Evolutionary conservation across 2,113 vertebrate species (phyloP), one percentile per base, ranked within the genome.

Genomic region (Hippocampus mohnikei): DNA sequence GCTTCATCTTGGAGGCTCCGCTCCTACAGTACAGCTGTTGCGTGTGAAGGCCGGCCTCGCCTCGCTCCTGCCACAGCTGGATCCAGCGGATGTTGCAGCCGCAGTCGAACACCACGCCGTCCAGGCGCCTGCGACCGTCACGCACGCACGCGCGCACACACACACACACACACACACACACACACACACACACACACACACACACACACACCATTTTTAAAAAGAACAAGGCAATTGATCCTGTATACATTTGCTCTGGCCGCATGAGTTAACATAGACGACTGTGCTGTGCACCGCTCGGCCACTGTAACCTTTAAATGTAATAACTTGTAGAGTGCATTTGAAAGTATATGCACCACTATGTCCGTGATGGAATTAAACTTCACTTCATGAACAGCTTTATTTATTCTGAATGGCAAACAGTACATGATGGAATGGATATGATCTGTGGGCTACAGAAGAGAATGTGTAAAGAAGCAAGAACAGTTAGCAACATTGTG

Each of bases 21-120:
- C 88, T 93, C 85, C 93, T 92, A 87, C 97, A 99, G 90, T 90
- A 94, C 25, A 98, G 93, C 62, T 92, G 89, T 88, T 99, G 97
- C 13, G 90, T 91, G 79, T 95, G 88, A 46, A 99, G 92, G 52
- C 84, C 91, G 0, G 97, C 96, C 76, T 96, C 95, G 0, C 94
- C 93, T 84, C 94, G 94, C 88, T 95, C 93, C 91, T 96, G 95
- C 95, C 96, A 98, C 80, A 99, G 93, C 92, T 99, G 97, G 90
- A 99, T 95, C 97, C 97, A 99, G 79, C 96, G 97, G 78, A 99
- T 96, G 72, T 94, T 94, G 0, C 97, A 99, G 87, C 95, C 95
- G 70, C 97, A 99, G 87, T 95, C 94, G 65, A 99, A 99, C 71
- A 95, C 89, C 78, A 98, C 95, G 53, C 94, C 93, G 66, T 97